Evolutionary conservation across 2,113 vertebrate species (phyloP), one percentile per base, ranked within the genome.

Genomic region (Perccottus glenii): DNA sequence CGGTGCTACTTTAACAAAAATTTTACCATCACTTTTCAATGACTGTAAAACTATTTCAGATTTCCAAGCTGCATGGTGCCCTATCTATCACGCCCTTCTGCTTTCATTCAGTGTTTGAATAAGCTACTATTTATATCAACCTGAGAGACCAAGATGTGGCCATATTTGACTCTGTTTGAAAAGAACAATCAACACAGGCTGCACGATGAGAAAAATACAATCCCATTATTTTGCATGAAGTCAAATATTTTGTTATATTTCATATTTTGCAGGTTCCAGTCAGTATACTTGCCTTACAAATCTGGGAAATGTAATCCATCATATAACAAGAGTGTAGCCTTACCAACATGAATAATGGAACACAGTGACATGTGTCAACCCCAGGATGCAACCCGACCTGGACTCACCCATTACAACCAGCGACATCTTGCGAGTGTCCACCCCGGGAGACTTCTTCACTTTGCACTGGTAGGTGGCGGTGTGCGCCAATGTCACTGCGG

Each of bases 391-490:
- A 46, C 19, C 10, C 5, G 0, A 9, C 5, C 15, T 10, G 0
- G 11, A 7, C 89, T 81, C 86, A 98, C 96, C 95, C 92, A 95
- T 83, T 6, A 98, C 94, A 0, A 91, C 88, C 71, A 98, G 86
- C 0, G 94, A 91, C 76, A 96, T 88, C 66, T 93, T 95, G 11
- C 81, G 88, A 40, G 82, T 92, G 58, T 95, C 95, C 70, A 93
- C 92, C 11, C 91, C 93, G 0, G 96, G 96, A 35, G 94, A 89
- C 65, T 96, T 97, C 91, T 94, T 96, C 66, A 99, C 96, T 46
- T 94, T 94, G 69, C 96, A 98, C 83, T 96, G 94, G 44, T 95
- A 98, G 14, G 94, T 96, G 4, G 93, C 94, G 0, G 90, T 93
- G 58, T 97, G 94, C 0, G 80, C 80, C 0, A 87, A 70, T 2